A percentile compares a stretch with the other conserved stretches of the same genome.
These are phyloP conservation scores for Tupaia chinensis DNA, from an alignment of 2,113 vertebrate genomes.

Conservation along the genomic window DNA sequence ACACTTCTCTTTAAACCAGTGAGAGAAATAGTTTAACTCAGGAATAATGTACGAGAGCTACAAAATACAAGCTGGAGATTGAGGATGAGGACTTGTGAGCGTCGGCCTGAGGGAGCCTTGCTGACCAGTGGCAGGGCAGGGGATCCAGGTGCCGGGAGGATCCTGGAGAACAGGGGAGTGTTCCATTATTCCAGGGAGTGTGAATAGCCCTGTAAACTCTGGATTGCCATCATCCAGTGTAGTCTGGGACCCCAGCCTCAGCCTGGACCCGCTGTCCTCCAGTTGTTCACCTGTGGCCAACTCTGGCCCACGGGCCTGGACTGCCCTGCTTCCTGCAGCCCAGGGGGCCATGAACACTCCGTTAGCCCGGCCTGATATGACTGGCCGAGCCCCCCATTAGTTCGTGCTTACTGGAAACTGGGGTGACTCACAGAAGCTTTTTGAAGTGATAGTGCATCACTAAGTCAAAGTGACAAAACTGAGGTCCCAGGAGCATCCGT, in stretches of 20 bases:
- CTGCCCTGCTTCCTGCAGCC: background rate
- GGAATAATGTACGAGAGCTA: background rate
- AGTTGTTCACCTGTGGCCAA: background rate
- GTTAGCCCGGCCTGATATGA: background rate
- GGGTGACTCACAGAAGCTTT: background rate
- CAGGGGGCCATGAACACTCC: accelerated
- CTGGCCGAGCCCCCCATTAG: background rate
- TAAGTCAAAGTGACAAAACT: background rate
- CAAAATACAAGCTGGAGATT: accelerated
- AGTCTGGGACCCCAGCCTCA: background rate
- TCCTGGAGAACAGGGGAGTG: background rate
- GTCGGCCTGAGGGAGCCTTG: background rate
- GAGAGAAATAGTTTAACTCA: background rate
- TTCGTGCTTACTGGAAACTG: background rate
- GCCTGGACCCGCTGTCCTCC: background rate
- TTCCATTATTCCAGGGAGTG: background rate
- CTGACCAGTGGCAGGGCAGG: background rate
- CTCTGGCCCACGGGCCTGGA: background rate
- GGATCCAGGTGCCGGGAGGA: background rate
- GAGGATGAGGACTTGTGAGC: background rate
- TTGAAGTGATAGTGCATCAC: background rate
- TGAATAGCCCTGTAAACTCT: background rate
- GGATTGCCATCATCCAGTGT: no score
- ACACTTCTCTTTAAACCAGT: background rate
- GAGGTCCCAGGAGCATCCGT: background rate